Base-by-base conservation (phyloP, 1,140 invertebrate species). In the Conus ventricosus region DNA sequence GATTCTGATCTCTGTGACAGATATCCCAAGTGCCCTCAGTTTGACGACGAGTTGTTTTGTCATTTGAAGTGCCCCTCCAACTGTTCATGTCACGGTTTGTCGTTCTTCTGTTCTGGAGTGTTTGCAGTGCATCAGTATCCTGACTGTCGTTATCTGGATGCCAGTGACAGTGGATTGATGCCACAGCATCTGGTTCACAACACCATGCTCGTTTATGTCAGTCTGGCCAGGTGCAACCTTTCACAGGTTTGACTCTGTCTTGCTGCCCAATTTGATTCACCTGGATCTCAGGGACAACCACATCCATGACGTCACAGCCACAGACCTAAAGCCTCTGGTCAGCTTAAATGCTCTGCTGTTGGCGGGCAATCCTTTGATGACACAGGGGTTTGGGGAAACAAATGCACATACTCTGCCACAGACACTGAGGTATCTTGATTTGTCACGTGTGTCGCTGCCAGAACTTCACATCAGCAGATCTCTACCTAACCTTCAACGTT, bases 1-100 rank as follows among this genome's bases (percentile, higher is more conserved):
- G 80, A 54, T 15, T 27, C 25, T 20, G 39, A 88, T 25, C 23
- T 90, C 20, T 90, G 89, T 88, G 89, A 90, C 87, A 87, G 89
- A 10, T 8, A 23, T 15, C 53, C 27, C 13, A 78, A 89, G 25
- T 89, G 89, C 82, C 86, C 86, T 25, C 53, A 60, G n/a, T 27
- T 15, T 60, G 87, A 88, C 39, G 87, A 88, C 55, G 87, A 88
- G 51, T 23, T 81, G 25, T 39, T 88, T 27, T 88, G 87, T 83
- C 13, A 83, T 55, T 17, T 63, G 15, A 10, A n/a, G 5, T 88
- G 87, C 63, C 87, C 87, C 4, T 7, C 76, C 13, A 53, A 53
- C 20, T 88, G 87, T 67, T n/a, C 39, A 55, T 87, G 87, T 51
- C 51, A 83, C n/a, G 87, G 87, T 15, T 11, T 81, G 60, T 51